A percentile compares a stretch with the other conserved stretches of the same genome.
Conservation (phyloP, 2,113 vertebrate species). For the Antechinus stuartii region DNA sequence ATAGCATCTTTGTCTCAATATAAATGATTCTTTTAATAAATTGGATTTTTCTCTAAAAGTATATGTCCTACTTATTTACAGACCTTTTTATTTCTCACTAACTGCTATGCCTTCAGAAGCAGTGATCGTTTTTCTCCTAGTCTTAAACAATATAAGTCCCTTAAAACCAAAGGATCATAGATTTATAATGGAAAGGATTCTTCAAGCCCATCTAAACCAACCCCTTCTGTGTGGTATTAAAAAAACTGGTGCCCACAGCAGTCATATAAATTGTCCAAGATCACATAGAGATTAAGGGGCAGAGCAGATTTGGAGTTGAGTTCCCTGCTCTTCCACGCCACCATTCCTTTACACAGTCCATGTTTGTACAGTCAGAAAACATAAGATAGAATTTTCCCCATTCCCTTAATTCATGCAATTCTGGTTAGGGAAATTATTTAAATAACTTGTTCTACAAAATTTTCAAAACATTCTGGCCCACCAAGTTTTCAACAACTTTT, state of each 20-base stretch:
- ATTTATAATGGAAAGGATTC: neutral
- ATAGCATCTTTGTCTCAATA: neutral
- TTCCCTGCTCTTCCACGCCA: too few relatives aligned
- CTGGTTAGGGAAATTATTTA: neutral
- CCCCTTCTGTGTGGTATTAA: neutral
- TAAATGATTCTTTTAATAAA: neutral
- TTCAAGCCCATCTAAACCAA: neutral
- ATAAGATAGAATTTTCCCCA: neutral
- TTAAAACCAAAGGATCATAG: neutral
- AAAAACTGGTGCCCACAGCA: neutral
- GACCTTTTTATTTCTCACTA: neutral
- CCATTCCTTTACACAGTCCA: neutral
- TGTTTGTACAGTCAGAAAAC: neutral
- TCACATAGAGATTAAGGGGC: neutral
- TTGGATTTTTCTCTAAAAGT: neutral
- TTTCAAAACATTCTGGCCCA: neutral
- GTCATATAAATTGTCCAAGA: neutral
- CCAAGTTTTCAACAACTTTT: slow-evolving; percentile 28
- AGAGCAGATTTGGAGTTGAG: neutral
- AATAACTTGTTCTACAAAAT: neutral
- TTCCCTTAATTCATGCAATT: neutral
- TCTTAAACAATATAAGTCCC: neutral
- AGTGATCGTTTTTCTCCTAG: neutral
- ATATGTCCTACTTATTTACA: neutral
- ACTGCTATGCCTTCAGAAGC: neutral